Conservation (phyloP, 2,888 invertebrate species). For the Lamellibrachia columna region DNA sequence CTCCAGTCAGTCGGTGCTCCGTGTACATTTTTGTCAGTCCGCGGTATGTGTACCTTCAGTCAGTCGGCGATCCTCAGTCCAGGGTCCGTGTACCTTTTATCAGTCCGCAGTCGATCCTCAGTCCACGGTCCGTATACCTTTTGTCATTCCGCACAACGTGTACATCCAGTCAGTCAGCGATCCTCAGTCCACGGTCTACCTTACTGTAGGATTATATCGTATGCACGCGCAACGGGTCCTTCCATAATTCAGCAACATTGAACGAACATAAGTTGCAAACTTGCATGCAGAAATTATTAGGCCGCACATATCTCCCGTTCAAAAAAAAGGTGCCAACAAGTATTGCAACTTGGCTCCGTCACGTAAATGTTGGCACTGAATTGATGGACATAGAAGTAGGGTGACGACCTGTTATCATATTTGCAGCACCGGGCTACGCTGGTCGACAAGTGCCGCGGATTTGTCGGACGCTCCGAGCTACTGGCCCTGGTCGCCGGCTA, state of each 20-base stretch:
- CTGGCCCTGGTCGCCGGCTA: slow-evolving; percentile 16
- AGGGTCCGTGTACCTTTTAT: background rate
- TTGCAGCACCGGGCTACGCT: slow-evolving; percentile 30
- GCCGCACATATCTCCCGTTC: too few species aligned
- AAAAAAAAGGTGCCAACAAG: too few species aligned
- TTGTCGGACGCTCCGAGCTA: slow-evolving; percentile 34
- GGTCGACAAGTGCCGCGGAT: slow-evolving; percentile 29
- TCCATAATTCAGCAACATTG: too few species aligned
- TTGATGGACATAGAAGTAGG: background rate
- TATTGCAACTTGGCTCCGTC: background rate
- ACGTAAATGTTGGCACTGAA: background rate
- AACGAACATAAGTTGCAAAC: too few species aligned
- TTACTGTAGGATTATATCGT: too few species aligned
- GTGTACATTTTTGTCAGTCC: background rate
- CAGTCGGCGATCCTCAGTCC: background rate
- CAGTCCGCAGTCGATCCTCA: background rate
- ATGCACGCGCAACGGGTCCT: too few species aligned
- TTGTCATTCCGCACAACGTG: background rate
- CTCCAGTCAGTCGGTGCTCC: background rate
- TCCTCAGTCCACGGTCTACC: background rate
- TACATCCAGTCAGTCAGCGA: background rate
- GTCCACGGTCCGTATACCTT: background rate
- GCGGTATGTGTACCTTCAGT: background rate
- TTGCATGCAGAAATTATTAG: too few species aligned
- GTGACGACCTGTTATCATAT: background rate